phyloP scores from a whole-genome alignment of 2,888 invertebrate genomes.

The Eumerus sabulonum region DNA sequence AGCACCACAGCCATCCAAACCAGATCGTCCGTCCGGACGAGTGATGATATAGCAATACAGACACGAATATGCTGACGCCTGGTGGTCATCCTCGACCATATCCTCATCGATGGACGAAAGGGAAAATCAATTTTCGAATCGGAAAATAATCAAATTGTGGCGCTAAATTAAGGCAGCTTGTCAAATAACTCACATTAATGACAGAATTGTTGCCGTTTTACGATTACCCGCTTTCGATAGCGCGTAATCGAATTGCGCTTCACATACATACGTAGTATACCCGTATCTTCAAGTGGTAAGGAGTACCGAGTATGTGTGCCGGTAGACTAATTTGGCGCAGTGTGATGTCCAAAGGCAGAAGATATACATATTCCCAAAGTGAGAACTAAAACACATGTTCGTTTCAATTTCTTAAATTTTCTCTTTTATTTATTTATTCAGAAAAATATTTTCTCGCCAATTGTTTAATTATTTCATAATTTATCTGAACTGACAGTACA shows the following conservation, averaged over 20 bases:
- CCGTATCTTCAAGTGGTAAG: neutral
- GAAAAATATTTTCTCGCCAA: slow-evolving; percentile 20
- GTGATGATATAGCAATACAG: slow-evolving; percentile 46
- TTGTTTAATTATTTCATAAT: slow-evolving; percentile 4
- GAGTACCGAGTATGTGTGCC: slow-evolving; percentile 1
- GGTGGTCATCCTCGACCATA: slow-evolving; percentile 18
- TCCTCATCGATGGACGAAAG: slow-evolving; percentile 25
- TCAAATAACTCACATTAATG: slow-evolving; percentile 70
- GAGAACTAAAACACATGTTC: slow-evolving; percentile 13
- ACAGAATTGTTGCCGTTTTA: slow-evolving; percentile 66
- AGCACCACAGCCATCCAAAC: slow-evolving; percentile 21
- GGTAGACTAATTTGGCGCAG: slow-evolving; percentile 41
- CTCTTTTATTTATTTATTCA: slow-evolving; percentile 40
- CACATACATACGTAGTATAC: slow-evolving; percentile 26
- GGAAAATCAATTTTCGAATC: slow-evolving; percentile 67
- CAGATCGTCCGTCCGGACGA: slow-evolving; percentile 11
- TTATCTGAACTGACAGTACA: slow-evolving; percentile 2
- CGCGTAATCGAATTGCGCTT: slow-evolving; percentile 64
- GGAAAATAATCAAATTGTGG: slow-evolving; percentile 70
- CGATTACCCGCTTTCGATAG: slow-evolving; percentile 36
- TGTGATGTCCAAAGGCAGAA: too few species aligned
- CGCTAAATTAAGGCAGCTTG: slow-evolving; percentile 69
- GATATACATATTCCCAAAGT: too few species aligned
- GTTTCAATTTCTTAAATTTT: slow-evolving; percentile 1
- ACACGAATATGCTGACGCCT: slow-evolving; percentile 31